These are phyloP conservation scores for Chaetodon auriga DNA, from an alignment of 2,113 vertebrate species.

Conservation along the genomic window DNA sequence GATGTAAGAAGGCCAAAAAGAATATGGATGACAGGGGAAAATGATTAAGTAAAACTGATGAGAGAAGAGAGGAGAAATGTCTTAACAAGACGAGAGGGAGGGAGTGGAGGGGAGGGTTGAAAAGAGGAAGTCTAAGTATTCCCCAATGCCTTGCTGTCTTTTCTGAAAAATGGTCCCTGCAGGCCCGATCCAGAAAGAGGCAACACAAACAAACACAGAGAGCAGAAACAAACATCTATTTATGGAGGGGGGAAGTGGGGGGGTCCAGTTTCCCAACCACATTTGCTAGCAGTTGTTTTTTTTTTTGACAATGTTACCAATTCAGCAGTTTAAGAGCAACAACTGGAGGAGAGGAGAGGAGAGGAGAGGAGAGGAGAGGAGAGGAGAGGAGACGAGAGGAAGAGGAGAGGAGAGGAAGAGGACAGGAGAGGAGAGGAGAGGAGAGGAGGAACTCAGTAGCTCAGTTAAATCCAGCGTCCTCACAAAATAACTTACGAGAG, in stretches of 20 bases:
- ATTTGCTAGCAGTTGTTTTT: constrained; percentile 66
- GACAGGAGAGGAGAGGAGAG: too few species aligned
- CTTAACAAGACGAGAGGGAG: constrained; percentile 12
- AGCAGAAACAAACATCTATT: constrained; percentile 82
- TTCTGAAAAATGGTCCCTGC: constrained; percentile 80
- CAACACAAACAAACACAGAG: constrained; percentile 77
- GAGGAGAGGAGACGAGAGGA: not conserved
- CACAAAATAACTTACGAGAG: not conserved
- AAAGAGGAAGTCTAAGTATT: constrained; percentile 61
- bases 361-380: not conserved
- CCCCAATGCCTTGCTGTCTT: constrained; percentile 74
- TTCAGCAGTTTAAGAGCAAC: constrained; percentile 76
- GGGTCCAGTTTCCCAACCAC: constrained; percentile 73
- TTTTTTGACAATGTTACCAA: constrained; percentile 74
- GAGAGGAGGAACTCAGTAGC: not conserved
- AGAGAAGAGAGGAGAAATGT: constrained; percentile 13
- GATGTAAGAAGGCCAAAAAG: not conserved
- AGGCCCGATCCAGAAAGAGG: constrained; percentile 69
- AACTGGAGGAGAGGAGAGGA: constrained; percentile 22
- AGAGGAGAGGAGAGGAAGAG: too few species aligned
- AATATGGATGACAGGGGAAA: not conserved
- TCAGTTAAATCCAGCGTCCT: not conserved
- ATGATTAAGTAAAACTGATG: not conserved
- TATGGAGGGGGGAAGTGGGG: constrained; percentile 66
- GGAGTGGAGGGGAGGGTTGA: constrained; percentile 28